Percentiles rank a stretch among this genome's conserved stretches.
These are phyloP conservation scores for Ochropacha duplaris DNA, from an alignment of 2,888 invertebrate genomes.

Conservation along the genomic window DNA sequence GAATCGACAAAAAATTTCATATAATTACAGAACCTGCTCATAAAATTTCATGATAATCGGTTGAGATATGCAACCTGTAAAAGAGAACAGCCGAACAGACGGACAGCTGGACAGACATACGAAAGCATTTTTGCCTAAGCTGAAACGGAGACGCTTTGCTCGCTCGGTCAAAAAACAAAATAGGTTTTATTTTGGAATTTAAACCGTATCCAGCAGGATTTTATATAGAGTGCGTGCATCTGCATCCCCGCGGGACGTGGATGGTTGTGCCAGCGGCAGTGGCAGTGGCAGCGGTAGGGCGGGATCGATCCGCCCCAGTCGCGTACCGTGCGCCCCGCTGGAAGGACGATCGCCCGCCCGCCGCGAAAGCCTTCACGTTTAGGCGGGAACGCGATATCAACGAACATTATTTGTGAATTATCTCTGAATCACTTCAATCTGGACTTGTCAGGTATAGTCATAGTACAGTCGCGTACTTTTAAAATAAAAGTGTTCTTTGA, in stretches of 20 bases:
- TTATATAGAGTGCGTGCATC: constrained; percentile 55
- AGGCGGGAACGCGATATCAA: constrained; percentile 65
- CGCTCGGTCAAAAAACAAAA: too few species aligned
- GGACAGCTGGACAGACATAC: too few species aligned
- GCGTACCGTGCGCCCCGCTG: constrained; percentile 57
- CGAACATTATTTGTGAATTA: neutral
- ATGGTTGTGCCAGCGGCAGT: constrained; percentile 40
- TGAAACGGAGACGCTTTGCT: too few species aligned
- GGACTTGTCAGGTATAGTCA: neutral
- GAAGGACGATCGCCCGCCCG: constrained; percentile 53
- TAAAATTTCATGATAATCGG: too few species aligned
- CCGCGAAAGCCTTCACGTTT: constrained; percentile 61
- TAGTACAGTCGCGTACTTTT: neutral
- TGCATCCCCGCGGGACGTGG: constrained; percentile 77
- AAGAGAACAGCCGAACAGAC: too few species aligned
- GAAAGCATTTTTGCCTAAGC: too few species aligned
- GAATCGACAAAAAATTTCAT: too few species aligned
- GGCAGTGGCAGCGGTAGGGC: constrained; percentile 41
- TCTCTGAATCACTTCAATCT: neutral
- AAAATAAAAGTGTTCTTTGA: neutral
- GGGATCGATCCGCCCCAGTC: constrained; percentile 76
- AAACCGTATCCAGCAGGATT: constrained; percentile 32
- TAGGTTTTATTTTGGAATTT: constrained; percentile 5
- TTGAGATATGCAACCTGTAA: too few species aligned
- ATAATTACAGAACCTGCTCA: too few species aligned